Evolutionary conservation across 2,797 vertebrate species (phyloP).

Genomic region (Crotalus adamanteus): DNA sequence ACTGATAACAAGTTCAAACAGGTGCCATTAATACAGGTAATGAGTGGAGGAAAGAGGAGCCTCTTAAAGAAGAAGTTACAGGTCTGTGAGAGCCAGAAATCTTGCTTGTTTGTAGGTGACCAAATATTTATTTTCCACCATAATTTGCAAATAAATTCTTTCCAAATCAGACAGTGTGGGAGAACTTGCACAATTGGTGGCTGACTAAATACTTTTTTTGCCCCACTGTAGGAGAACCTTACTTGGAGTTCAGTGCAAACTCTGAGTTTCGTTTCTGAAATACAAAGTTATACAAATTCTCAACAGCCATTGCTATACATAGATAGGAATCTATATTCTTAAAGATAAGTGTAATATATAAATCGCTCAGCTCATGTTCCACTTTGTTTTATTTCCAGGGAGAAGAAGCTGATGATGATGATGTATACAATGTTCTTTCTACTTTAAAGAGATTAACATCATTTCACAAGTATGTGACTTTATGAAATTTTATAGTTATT

Average conservation of each 20-base stretch:
- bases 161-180: too few relatives aligned
- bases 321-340: background rate
- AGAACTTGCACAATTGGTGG: too few relatives aligned
- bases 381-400: constrained; percentile 74
- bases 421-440: constrained; percentile 97
- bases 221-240: background rate
- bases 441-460: constrained; percentile 96
- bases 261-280: background rate
- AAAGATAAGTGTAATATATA: background rate
- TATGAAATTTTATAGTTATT: constrained; percentile 6
- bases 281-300: background rate
- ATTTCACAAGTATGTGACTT: constrained; percentile 91
- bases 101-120: too few relatives aligned
- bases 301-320: background rate
- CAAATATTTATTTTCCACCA: too few relatives aligned
- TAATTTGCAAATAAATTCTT: too few relatives aligned
- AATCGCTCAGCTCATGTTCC: constrained; percentile 13
- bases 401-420: constrained; percentile 97
- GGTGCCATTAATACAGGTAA: too few relatives aligned
- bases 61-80: too few relatives aligned
- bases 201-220: too few relatives aligned
- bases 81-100: too few relatives aligned
- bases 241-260: background rate
- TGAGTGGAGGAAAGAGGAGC: too few relatives aligned
- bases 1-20: too few relatives aligned